Evolutionary conservation across 2,113 vertebrate species (phyloP).

Genomic region (Hypocryptadius cinnamomeus): DNA sequence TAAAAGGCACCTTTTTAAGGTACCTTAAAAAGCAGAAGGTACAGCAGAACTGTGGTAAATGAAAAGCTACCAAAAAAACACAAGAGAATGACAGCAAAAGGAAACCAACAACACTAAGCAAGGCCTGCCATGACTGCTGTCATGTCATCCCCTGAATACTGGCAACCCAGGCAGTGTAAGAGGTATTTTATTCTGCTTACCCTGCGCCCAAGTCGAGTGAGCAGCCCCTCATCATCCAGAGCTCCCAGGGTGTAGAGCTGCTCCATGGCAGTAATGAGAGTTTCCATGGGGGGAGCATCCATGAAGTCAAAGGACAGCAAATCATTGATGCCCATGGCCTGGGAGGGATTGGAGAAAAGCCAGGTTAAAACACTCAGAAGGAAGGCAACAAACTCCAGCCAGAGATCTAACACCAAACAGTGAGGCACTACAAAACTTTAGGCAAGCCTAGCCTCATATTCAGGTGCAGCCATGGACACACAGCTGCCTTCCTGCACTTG

Average conservation of each 20-base stretch:
- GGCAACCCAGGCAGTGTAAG: background rate
- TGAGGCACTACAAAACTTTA: background rate
- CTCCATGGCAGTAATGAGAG: slow-evolving; percentile 98
- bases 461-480: accelerated
- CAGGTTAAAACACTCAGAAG: background rate
- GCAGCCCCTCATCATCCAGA: slow-evolving; percentile 92
- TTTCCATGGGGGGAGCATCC: slow-evolving; percentile 98
- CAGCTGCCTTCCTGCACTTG: background rate
- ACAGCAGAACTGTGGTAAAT: background rate
- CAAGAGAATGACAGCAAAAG: background rate
- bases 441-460: accelerated
- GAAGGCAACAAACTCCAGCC: background rate
- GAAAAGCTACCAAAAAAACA: background rate
- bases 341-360: background rate
- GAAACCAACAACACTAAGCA: background rate
- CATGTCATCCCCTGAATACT: background rate
- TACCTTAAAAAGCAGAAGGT: background rate
- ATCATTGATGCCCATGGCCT: slow-evolving; percentile 99
- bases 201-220: slow-evolving; percentile 91
- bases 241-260: slow-evolving; percentile 95
- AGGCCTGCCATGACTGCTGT: background rate
- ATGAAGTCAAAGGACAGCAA: slow-evolving; percentile 98
- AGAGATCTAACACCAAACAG: background rate
- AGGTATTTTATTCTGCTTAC: slow-evolving; percentile 59
- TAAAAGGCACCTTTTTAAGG: background rate